Evolutionary conservation across 2,113 vertebrate species (phyloP).

Genomic region (Mungos mungo): DNA sequence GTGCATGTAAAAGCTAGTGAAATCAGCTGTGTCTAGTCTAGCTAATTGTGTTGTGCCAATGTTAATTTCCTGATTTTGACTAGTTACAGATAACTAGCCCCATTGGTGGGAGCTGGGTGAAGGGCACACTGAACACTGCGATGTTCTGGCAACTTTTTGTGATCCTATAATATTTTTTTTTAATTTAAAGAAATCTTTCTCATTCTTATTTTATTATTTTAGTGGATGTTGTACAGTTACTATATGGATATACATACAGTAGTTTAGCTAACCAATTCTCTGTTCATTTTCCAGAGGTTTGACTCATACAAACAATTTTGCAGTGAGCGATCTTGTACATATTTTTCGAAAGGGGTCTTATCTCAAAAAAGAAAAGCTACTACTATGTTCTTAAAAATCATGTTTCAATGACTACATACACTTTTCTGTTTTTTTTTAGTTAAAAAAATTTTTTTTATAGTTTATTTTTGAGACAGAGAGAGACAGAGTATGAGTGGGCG

Average conservation of each 20-base stretch:
- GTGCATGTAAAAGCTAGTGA: not conserved
- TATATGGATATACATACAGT: not conserved
- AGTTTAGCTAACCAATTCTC: not conserved
- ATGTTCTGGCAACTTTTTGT: slow-evolving; percentile 4
- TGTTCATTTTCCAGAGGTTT: not conserved
- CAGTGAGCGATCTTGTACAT: not conserved
- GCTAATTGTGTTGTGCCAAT: not conserved
- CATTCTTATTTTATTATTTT: not conserved
- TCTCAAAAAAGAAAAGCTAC: not conserved
- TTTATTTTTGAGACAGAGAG: no score
- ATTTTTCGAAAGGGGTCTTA: not conserved
- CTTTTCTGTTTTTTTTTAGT: no score
- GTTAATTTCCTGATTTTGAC: not conserved
- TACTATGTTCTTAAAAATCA: not conserved
- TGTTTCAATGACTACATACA: not conserved
- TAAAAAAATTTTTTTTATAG: no score
- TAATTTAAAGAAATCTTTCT: not conserved
- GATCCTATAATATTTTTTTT: not conserved
- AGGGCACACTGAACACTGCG: not conserved
- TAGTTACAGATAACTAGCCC: not conserved
- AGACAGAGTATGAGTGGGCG: no score
- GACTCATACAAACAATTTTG: not conserved
- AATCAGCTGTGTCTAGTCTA: not conserved
- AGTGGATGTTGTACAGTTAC: not conserved
- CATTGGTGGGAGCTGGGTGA: not conserved